Evolutionary conservation across 2,888 invertebrate genomes (phyloP).

Genomic region (Drosophila mercatorum): DNA sequence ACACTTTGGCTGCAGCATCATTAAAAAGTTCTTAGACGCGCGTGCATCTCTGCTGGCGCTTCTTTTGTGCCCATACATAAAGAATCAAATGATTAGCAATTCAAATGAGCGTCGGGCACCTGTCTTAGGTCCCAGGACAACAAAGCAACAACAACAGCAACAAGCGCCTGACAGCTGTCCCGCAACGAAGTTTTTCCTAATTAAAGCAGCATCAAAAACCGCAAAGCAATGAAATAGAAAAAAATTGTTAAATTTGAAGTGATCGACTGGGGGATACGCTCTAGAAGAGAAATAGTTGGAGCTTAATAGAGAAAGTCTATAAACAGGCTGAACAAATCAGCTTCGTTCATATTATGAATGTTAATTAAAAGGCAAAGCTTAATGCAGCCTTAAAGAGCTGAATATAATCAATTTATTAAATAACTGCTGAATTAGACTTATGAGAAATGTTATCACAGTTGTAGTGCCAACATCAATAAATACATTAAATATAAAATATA

Average conservation of each 20-base stretch:
- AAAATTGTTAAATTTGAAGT: conserved; percentile 1
- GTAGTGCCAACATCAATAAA: not conserved
- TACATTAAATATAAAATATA: not conserved
- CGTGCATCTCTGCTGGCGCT: conserved; percentile 23
- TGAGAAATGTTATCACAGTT: not conserved
- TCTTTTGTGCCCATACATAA: conserved; percentile 48
- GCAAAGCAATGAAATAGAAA: conserved; percentile 17
- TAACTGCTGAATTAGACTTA: not conserved
- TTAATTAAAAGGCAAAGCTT: too few species aligned
- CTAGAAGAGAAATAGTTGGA: too few species aligned
- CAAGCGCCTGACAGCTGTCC: conserved; percentile 57
- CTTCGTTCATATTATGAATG: too few species aligned
- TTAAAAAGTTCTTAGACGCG: conserved; percentile 72
- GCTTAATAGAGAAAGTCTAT: too few species aligned
- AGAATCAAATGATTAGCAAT: conserved; percentile 71
- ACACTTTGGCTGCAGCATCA: conserved; percentile 64
- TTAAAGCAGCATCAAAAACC: conserved; percentile 65
- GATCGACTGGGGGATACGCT: not conserved
- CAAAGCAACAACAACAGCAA: conserved; percentile 10
- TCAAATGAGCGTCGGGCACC: conserved; percentile 65
- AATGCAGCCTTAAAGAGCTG: too few species aligned
- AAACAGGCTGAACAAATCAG: too few species aligned
- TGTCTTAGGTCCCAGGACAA: conserved; percentile 54
- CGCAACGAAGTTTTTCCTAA: conserved; percentile 57
- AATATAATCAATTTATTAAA: not conserved